Base-by-base conservation (phyloP, 1,140 invertebrate species). In the Zaprionus inermis region DNA sequence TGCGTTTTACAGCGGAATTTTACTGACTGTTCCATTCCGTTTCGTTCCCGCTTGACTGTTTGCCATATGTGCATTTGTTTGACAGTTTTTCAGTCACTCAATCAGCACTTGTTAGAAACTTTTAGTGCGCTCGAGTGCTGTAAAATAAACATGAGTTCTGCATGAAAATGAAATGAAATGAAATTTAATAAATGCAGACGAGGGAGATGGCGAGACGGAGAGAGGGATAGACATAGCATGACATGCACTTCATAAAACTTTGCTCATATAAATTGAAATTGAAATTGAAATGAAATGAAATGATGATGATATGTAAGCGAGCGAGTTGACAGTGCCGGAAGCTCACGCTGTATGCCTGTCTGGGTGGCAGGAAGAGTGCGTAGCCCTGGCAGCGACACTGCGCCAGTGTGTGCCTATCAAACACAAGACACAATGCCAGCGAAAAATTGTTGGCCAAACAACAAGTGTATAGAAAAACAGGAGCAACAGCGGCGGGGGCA, bases 211-310 rank as follows among this genome's bases (percentile, higher is more conserved):
- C 20, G 36, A 55, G 24, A 14, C 51, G 32, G n/a, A n/a, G 5
- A 28, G 22, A 56, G 59, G 16, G 55, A 69, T 54, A 64, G 59
- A 73, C 79, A 59, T 83, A 82, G 72, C 76, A 77, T 88, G 83
- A 86, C 82, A 86, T 86, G 79, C 79, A 86, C 83, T 86, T 86
- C 83, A 86, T 86, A 86, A 86, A 86, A 86, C 72, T 86, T 86
- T 86, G 72, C 83, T 86, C 82, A 86, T 86, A 86, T 88, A 86
- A 86, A 86, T 86, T 86, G 82, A 86, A 86, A 85, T 85, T 85
- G 82, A 85, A 85, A 86, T 88, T 44, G 79, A 80, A 80, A 80
- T 80, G 81, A 80, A 80, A 80, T 80, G 81, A 82, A 81, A 78
- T 76, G 76, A 78, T 76, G 76, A 78, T 78, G 76, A 78, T 78